Conservation (phyloP, 2,113 vertebrate species). For the Heterotilapia buettikoferi region DNA sequence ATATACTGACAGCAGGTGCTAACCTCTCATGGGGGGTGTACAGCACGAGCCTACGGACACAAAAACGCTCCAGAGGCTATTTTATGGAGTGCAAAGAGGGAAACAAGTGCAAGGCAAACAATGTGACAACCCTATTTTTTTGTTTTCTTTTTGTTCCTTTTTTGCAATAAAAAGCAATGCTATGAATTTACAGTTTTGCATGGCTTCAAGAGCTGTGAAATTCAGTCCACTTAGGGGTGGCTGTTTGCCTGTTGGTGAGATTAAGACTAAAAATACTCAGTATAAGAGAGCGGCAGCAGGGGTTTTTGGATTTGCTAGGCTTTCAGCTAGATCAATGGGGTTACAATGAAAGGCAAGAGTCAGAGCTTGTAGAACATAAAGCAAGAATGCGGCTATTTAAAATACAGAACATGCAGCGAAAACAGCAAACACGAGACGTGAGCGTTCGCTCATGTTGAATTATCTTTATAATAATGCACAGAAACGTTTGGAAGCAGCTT, state of each 20-base stretch:
- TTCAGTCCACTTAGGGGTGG: conserved; percentile 40
- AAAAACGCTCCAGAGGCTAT: not conserved
- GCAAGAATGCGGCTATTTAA: not conserved
- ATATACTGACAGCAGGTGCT: conserved; percentile 32
- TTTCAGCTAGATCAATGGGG: conserved; percentile 38
- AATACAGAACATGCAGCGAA: not conserved
- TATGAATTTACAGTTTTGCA: conserved; percentile 7
- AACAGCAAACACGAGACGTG: not conserved
- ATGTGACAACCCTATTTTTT: not conserved
- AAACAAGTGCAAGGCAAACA: not conserved
- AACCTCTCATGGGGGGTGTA: not conserved
- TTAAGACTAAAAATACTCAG: conserved; percentile 52
- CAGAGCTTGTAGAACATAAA: conserved; percentile 12
- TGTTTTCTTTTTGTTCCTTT: not conserved
- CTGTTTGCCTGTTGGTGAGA: conserved; percentile 50
- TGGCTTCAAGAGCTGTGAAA: conserved; percentile 12
- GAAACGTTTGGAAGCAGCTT: not conserved
- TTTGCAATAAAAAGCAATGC: not conserved
- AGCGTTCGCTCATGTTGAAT: not conserved
- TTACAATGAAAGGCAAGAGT: conserved; percentile 19
- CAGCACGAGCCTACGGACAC: not conserved
- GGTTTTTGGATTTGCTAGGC: conserved; percentile 43
- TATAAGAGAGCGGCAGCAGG: conserved; percentile 38
- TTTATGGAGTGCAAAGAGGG: not conserved
- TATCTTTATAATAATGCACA: not conserved